Base-by-base conservation (phyloP, 2,888 invertebrate genomes). In the Dastarcus helophoroides region DNA sequence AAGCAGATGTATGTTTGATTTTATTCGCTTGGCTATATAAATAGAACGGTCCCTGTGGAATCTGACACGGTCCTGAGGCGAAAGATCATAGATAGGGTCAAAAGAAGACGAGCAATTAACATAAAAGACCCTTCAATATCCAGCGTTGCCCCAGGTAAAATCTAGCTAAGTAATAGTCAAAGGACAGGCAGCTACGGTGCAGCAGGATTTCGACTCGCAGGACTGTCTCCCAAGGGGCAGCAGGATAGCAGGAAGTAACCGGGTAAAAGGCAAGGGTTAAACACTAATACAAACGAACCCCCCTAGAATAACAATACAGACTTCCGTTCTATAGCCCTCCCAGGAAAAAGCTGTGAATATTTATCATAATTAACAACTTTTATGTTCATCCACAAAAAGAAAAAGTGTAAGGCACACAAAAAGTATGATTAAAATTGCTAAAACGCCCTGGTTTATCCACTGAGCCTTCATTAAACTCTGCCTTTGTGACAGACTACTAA, bases 291-390 rank as follows among this genome's bases (percentile, higher is more conserved):
- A 60, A 60, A 56, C 55, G 56, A 53, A 53, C 51, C 55, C 56
- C 56, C 55, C 49, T 30, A 51, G 58, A 57, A 60, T 60, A 60
- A 62, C 60, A 62, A 60, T 60, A 54, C 56, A 48, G 53, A 52
- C 58, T 58, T 61, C 58, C 58, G 58, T 52, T 55, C 57, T 59
- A 60, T 59, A 58, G 56, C 58, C 57, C 60, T 61, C 60, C 51
- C 58, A 61, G 62, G 60, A 61, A 62, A 62, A 62, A 61, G 58
- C 58, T 53, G 58, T 54, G 60, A 60, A 60, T 62, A 62, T 62
- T 62, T 62, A 62, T 62, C 60, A 62, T 60, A 61, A 62, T 62
- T 62, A 62, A 62, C 60, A 58, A 61, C 57, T 60, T 62, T 62
- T 58, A 60, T 59, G 58, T 51, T 53, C 51, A 51, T 47, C 46